Percentiles rank a stretch among this genome's conserved stretches.
phyloP scores from a whole-genome alignment of 2,888 invertebrate species.

The Invenusta paracnida region DNA sequence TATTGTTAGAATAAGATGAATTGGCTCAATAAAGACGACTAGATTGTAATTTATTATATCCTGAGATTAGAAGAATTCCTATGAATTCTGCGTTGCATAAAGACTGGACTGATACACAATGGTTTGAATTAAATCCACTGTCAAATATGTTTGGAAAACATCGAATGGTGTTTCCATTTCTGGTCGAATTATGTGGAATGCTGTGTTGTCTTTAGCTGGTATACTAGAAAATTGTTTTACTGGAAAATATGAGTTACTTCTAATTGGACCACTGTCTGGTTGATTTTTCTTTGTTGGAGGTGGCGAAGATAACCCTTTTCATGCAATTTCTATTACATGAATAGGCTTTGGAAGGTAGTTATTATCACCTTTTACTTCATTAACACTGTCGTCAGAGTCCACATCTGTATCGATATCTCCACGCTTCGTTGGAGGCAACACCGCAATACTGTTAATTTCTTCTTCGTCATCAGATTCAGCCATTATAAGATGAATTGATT shows the following conservation, averaged over 20 bases:
- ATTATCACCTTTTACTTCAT: neutral
- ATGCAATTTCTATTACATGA: neutral
- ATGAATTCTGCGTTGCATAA: neutral
- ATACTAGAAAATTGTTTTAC: neutral
- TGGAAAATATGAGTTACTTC: neutral
- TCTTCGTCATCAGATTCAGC: neutral
- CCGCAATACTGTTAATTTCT: neutral
- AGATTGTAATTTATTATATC: neutral
- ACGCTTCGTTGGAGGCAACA: neutral
- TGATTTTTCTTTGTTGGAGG: neutral
- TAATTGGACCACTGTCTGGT: neutral
- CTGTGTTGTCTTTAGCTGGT: neutral
- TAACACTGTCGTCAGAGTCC: neutral
- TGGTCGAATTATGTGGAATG: neutral
- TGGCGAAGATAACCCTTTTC: neutral
- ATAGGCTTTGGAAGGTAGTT: neutral
- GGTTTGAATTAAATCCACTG: neutral
- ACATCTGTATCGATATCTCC: neutral
- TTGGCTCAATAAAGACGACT: neutral
- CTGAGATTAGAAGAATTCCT: neutral
- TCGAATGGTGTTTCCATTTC: neutral
- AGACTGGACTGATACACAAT: neutral
- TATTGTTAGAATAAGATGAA: neutral
- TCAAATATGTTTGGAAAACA: neutral
- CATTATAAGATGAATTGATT: neutral